Conservation (phyloP, 2,888 invertebrate genomes). For the Eupsilia transversa region DNA sequence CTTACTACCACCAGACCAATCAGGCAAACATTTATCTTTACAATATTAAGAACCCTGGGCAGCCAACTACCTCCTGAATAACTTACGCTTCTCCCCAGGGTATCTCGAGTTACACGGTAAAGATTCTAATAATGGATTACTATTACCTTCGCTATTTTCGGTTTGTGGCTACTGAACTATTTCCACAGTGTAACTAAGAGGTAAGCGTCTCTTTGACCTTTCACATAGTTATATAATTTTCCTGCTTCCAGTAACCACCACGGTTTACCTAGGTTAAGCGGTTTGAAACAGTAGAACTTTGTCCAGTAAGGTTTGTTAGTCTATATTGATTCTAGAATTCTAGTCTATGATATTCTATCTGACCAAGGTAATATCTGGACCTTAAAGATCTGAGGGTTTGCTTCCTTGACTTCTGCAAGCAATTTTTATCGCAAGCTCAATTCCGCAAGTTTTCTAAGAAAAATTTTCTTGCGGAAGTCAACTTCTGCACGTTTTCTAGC, state of each 20-base stretch:
- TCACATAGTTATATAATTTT: not conserved
- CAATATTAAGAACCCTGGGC: conserved; percentile 8
- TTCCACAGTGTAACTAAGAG: not conserved
- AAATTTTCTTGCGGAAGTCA: not conserved
- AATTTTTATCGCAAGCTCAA: too few species aligned
- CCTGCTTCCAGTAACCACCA: not conserved
- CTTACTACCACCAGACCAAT: not conserved
- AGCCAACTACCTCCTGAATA: conserved; percentile 20
- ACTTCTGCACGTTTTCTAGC: not conserved
- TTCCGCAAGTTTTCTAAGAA: not conserved
- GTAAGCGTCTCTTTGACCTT: not conserved
- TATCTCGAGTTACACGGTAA: conserved; percentile 27
- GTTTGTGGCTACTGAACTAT: not conserved
- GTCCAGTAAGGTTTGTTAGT: not conserved
- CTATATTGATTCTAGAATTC: not conserved
- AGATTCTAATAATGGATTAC: conserved; percentile 20
- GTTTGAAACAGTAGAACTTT: not conserved
- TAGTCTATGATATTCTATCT: not conserved
- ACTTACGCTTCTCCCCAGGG: conserved; percentile 9
- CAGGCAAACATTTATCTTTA: not conserved
- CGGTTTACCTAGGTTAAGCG: not conserved
- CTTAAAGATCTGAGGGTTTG: too few species aligned
- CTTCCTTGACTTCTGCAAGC: not conserved
- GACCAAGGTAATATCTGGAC: too few species aligned
- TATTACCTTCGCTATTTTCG: conserved; percentile 5